Conservation (phyloP, 30 jellyfish, hydroid and myxozoan genomes). For the Phacellophora camtschatica region DNA sequence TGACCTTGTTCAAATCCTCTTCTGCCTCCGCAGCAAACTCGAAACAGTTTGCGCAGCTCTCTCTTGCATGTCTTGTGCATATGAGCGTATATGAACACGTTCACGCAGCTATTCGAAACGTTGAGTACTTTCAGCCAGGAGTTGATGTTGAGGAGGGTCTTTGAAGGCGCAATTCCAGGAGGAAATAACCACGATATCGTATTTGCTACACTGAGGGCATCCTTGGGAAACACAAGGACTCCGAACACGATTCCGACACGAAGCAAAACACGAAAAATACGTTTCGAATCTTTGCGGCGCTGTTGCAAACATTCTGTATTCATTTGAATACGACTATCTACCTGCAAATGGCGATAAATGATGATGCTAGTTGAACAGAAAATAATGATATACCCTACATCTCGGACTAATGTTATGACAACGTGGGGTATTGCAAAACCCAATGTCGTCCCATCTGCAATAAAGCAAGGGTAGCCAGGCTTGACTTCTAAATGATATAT, state of each 20-base stretch:
- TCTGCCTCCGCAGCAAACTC: not conserved
- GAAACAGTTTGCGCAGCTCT: constrained; percentile 2
- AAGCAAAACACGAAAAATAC: constrained; percentile 35
- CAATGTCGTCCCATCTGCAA: not conserved
- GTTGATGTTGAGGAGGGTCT: constrained; percentile 9
- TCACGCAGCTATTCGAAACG: constrained; percentile 88
- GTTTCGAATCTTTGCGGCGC: constrained; percentile 40
- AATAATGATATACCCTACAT: constrained; percentile 1
- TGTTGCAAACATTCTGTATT: not conserved
- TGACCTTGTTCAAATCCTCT: not conserved
- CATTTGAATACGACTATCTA: not conserved
- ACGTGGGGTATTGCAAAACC: constrained; percentile 6
- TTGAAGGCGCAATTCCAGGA: constrained; percentile 41
- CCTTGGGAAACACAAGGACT: constrained; percentile 81
- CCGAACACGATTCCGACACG: constrained; percentile 69
- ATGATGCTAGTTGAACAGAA: constrained; percentile 18
- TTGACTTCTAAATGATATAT: not conserved
- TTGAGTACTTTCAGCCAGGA: constrained; percentile 83
- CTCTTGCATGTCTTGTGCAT: constrained; percentile 69
- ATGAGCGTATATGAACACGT: constrained; percentile 84
- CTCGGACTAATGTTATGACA: not conserved
- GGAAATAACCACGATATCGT: constrained; percentile 68
- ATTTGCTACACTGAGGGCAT: constrained; percentile 37
- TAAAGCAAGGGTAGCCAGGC: not conserved
- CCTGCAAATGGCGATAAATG: not conserved